Conservation (phyloP, 2,113 vertebrate species). For the Phalacrocorax aristotelis region DNA sequence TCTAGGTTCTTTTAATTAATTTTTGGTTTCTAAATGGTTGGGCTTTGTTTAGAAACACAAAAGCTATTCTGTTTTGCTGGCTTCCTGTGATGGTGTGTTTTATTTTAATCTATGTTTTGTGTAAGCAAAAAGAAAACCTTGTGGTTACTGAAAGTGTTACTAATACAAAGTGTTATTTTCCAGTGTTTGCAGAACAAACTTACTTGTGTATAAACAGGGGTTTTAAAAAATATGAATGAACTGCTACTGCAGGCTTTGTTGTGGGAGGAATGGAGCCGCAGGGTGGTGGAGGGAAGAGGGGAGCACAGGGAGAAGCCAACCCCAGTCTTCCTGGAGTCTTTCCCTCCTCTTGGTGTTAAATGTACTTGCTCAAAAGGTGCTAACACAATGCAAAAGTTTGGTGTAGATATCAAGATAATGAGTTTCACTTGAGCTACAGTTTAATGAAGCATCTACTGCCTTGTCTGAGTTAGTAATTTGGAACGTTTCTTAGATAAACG, state of each 20-base stretch:
- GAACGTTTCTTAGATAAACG: background rate
- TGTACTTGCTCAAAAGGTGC: background rate
- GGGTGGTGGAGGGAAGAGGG: background rate
- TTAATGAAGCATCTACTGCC: background rate
- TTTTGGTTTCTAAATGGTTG: background rate
- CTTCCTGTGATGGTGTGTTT: background rate
- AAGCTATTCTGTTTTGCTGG: background rate
- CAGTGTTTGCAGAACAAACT: background rate
- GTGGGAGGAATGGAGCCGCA: background rate
- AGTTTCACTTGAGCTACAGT: background rate
- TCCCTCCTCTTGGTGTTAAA: background rate
- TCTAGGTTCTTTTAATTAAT: background rate
- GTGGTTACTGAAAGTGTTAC: background rate
- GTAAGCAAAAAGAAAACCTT: background rate
- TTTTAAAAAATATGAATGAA: background rate
- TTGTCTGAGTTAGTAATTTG: background rate
- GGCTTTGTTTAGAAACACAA: background rate
- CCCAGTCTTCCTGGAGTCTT: accelerated
- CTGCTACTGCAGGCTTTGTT: background rate
- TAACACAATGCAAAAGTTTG: background rate
- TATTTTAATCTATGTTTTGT: background rate
- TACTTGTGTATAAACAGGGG: background rate
- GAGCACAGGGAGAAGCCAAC: background rate
- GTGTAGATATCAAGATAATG: background rate
- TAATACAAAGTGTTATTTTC: background rate